Conservation (phyloP, 2,888 invertebrate species). For the Drosophila greeni region DNA sequence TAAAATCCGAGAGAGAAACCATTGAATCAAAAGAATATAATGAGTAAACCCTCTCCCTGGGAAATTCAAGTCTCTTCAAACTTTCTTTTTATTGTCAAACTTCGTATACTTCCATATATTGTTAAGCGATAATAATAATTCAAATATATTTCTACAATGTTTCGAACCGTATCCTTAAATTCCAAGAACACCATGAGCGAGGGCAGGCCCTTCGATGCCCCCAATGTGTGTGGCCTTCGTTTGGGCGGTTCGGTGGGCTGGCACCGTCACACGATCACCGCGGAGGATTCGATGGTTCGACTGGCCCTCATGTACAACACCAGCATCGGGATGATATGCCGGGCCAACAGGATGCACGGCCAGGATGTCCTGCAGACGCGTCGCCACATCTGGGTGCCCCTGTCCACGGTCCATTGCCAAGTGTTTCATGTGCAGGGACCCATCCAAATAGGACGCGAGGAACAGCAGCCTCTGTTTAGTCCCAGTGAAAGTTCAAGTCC, state of each 20-base stretch:
- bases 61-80: not conserved
- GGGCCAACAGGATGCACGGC: constrained; percentile 54
- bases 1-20: not conserved
- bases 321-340: constrained; percentile 47
- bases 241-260: constrained; percentile 17
- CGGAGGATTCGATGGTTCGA: constrained; percentile 41
- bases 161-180: not conserved
- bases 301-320: constrained; percentile 50
- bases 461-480: not conserved
- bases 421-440: not conserved
- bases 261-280: constrained; percentile 34
- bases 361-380: constrained; percentile 49
- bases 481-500: not conserved
- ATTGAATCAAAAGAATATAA: constrained; percentile 46
- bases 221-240: constrained; percentile 25
- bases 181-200: not conserved
- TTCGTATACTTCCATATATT: not conserved
- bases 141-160: not conserved
- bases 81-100: not conserved
- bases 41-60: constrained; percentile 16
- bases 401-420: not conserved
- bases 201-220: not conserved
- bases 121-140: too few species aligned
- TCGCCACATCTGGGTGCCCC: constrained; percentile 48
- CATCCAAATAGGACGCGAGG: not conserved